Base-by-base conservation (phyloP, 2,888 invertebrate genomes). In the Mesoligia furuncula region DNA sequence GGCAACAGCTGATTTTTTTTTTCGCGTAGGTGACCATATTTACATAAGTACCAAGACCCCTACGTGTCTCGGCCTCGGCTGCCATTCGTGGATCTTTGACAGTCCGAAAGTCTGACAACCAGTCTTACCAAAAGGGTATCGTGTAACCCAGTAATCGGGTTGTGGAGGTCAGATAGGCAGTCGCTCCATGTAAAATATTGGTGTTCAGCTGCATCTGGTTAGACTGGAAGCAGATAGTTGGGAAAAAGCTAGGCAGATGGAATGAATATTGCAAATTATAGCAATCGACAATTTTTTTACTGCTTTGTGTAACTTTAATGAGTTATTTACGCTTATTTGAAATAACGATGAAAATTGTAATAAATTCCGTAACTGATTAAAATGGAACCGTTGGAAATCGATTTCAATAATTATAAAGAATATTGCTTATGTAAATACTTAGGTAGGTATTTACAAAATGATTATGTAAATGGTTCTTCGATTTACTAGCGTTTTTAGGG, bases 371-470 rank as follows among this genome's bases (percentile, higher is more conserved):
- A 42, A 27, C 73, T 36, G 7, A 81, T 77, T 51, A 9, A 69
- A 13, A 13, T 48, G 6, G 27, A 24, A 64, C 71, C 65, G 69
- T 24, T 54, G 5, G 20, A 17, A 84, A 81, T 79, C 66, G 79
- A 84, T 78, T 84, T 54, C 0, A 31, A 36, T 70, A 48, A 65
- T 54, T 48, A 57, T 20, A 15, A 24, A 66, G n/a, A 65, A 42
- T 79, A 57, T n/a, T 57, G 80, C 39, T 73, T 80, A 73, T 31
- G 31, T 73, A 81, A 68, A 45, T 61, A 78, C 8, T 5, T 64
- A 54, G 3, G 3, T 24, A 9, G 11, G 24, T 11, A 17, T 8
- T 57, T 45, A 20, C 31, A 0, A 20, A 45, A 36, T 64, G 7
- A 24, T 80, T 51, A 75, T 57, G 54, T 74, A 73, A 68, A 65